A percentile compares a stretch with the other conserved stretches of the same genome.
These are phyloP conservation scores for Heliconius charithonia DNA, from an alignment of 2,888 invertebrate species.

Conservation along the genomic window DNA sequence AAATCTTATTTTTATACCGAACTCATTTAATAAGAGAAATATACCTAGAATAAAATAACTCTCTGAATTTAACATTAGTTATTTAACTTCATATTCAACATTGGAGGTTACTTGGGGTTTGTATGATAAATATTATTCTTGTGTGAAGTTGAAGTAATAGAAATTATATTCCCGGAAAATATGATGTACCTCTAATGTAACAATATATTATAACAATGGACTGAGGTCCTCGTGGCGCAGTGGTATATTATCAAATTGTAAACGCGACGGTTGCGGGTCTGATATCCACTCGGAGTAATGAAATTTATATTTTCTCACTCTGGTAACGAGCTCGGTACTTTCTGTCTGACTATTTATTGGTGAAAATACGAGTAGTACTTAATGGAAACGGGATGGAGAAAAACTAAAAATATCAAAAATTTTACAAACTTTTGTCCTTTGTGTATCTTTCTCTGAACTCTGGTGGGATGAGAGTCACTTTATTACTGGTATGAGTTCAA, in stretches of 20 bases:
- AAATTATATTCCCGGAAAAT: background rate
- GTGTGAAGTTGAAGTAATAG: background rate
- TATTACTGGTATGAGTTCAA: background rate
- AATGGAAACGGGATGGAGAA: too few species aligned
- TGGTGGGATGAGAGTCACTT: background rate
- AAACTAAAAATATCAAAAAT: too few species aligned
- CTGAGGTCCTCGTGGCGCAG: too few species aligned
- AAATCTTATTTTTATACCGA: slow-evolving; percentile 18
- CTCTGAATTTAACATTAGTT: slow-evolving; percentile 12
- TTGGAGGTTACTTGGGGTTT: slow-evolving; percentile 11
- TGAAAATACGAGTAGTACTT: too few species aligned
- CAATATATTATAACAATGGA: background rate
- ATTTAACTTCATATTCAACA: slow-evolving; percentile 19
- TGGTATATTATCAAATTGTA: too few species aligned
- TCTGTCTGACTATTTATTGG: too few species aligned
- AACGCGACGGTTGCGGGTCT: too few species aligned
- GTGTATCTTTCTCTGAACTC: too few species aligned
- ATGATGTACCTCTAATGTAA: background rate
- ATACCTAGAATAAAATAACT: slow-evolving; percentile 21
- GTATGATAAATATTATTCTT: slow-evolving; percentile 14
- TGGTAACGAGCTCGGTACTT: too few species aligned
- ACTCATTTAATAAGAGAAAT: slow-evolving; percentile 18
- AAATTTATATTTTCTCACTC: too few species aligned
- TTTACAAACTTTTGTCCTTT: too few species aligned
- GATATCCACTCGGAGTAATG: too few species aligned